phyloP scores from a whole-genome alignment of 2,888 invertebrate species.

The Spodoptera picta region DNA sequence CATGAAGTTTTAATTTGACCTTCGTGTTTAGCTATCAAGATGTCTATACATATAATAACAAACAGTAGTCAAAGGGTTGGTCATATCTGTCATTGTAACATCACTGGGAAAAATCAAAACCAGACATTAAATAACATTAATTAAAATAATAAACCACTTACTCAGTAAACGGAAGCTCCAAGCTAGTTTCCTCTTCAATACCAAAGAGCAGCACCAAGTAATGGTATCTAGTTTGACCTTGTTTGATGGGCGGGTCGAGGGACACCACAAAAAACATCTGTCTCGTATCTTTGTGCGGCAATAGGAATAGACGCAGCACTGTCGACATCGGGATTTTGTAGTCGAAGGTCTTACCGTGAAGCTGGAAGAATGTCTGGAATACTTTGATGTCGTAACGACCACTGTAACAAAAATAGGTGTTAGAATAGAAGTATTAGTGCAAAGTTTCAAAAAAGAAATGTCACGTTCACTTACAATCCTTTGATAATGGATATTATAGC shows the following conservation, averaged over 20 bases:
- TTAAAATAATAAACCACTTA: slow-evolving; percentile 81
- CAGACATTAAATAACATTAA: too few relatives aligned
- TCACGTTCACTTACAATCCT: too few relatives aligned
- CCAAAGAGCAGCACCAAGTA: slow-evolving; percentile 98
- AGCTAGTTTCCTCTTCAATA: slow-evolving; percentile 97
- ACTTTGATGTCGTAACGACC: slow-evolving; percentile 99
- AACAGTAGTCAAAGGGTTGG: too few relatives aligned
- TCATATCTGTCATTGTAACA: too few relatives aligned
- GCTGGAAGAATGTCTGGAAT: slow-evolving; percentile 91
- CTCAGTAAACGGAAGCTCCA: slow-evolving; percentile 97
- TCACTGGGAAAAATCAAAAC: too few relatives aligned
- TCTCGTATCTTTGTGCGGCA: slow-evolving; percentile 99
- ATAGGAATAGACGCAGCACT: slow-evolving; percentile 96
- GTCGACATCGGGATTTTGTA: slow-evolving; percentile 99
- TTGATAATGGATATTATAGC: too few relatives aligned
- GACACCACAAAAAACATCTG: slow-evolving; percentile 99
- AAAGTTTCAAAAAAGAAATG: too few relatives aligned
- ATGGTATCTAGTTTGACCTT: slow-evolving; percentile 99
- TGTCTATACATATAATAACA: too few relatives aligned
- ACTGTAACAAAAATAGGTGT: slow-evolving; percentile 85
- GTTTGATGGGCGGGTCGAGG: slow-evolving; percentile 99
- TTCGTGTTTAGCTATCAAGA: too few relatives aligned
- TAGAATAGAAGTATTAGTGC: not conserved
- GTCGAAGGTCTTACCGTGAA: slow-evolving; percentile 99
- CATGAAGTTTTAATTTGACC: too few relatives aligned